Base-by-base conservation (phyloP, 2,113 vertebrate genomes). In the Eulacestoma nigropectus region DNA sequence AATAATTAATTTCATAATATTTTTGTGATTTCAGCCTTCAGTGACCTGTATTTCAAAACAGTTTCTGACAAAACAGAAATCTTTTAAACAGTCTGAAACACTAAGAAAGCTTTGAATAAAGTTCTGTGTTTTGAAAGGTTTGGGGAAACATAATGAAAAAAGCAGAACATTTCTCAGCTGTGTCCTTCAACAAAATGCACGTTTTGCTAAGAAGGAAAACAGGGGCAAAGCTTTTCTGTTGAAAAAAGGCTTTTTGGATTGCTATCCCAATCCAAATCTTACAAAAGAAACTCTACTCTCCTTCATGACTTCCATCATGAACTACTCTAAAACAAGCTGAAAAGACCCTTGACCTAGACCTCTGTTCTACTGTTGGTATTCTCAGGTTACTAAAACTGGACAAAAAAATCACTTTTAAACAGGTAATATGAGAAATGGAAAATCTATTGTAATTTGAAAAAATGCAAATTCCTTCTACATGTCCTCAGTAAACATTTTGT, bases 21-120 rank as follows among this genome's bases (percentile, higher is more conserved):
- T 90, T 35, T 83, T 53, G 13, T 37, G 88, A 65, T 83, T 86
- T 92, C 86, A 77, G 42, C 59, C 68, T 90, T 77, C 68, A 89
- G 60, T 92, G 83, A 90, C 55, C 79, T 67, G 62, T 69, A 64
- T 72, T 94, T 90, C 78, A 73, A 89, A 94, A 70, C 20, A 90
- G 56, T 12, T 77, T 68, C n/a, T 89, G 42, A 88, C 20, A 63
- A 69, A 91, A 79, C 22, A 89, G 46, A 73, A 69, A 79, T 39
- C 27, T 95, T 37, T 70, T 47, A 35, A 53, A 70, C 21, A 67
- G n/a, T n/a, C 37, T 86, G 49, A 91, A 72, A 46, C 30, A 44
- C 42, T 78, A 62, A 44, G 33, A 69, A 68, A 47, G 29, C 65
- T 78, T 91, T 85, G 82, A 96, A 81, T 67, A 50, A 78, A 77